Evolutionary conservation across 2,797 vertebrate genomes (phyloP), one percentile per base, ranked within the genome.

Genomic region (Alauda arvensis): DNA sequence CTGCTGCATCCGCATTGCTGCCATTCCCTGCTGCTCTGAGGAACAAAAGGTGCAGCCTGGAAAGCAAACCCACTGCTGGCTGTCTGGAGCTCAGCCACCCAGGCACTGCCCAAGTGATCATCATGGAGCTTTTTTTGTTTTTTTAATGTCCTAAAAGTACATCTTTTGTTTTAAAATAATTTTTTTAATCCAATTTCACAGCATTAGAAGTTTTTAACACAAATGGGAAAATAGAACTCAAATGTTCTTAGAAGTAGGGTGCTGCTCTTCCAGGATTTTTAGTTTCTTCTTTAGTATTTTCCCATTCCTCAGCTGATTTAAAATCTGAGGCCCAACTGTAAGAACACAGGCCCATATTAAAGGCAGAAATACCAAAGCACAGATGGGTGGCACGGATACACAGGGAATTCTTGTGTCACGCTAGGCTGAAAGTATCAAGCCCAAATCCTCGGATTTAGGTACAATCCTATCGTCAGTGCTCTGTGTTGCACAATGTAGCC

Each of bases 31-130:
- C 85, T 68, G 61, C 17, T 55, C 83, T n/a, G 65, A 49, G 65
- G 68, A 93, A 89, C 91, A 93, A 93, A 94, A 93, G 92, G 92
- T 90, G 60, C 77, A 87, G 90, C 85, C 74, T 82, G 87, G 57
- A 92, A 90, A 90, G 85, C 89, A 67, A 89, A 77, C 15, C 61
- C 83, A 67, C 53, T 46, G 61, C 86, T 76, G 72, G 31, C 33
- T 53, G 48, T 51, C 75, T 87, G 89, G 70, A 2, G 0, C n/a
- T 37, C 56, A 85, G 67, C 63, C 83, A 85, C 34, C 3, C 57
- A 67, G 57, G 69, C 79, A 62, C 57, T 78, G 70, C 84, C 79
- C 79, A 33, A 78, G 15, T 13, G 39, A 67, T n/a, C 57, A 55
- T 28, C 34, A 48, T n/a, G 21, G 31, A 72, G 28, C 4, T 39